These are phyloP conservation scores for Nasonia vitripennis DNA, from an alignment of 1,140 invertebrate species.

Conservation along the genomic window DNA sequence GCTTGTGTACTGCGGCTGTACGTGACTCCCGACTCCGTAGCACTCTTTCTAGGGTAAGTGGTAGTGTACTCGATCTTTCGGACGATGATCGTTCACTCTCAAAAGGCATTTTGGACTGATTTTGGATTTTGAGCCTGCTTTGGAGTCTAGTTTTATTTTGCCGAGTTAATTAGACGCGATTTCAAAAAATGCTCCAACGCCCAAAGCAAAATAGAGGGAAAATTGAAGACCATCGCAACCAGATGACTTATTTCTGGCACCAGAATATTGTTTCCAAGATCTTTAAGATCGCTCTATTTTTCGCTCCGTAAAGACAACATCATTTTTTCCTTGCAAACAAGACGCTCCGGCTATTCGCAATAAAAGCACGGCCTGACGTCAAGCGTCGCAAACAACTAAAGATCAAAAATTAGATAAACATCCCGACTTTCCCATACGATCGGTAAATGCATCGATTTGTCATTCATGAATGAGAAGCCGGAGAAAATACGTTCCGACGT, in stretches of 20 bases:
- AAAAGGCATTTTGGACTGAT: neutral
- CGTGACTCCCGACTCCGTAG: neutral
- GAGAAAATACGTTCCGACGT: slow-evolving; percentile 6
- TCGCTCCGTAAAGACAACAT: neutral
- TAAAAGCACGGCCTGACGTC: neutral
- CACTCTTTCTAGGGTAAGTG: neutral
- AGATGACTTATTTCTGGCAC: neutral
- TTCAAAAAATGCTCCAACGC: too few species aligned
- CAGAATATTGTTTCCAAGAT: neutral
- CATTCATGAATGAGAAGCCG: slow-evolving; percentile 32
- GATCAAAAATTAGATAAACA: neutral
- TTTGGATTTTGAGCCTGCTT: neutral
- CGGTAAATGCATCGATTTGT: slow-evolving; percentile 25
- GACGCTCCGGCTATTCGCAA: neutral
- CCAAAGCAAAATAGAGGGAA: neutral
- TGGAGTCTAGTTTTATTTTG: too few species aligned
- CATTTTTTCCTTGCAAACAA: neutral
- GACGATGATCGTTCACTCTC: neutral
- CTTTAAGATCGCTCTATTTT: slow-evolving; percentile 11
- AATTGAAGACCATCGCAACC: too few species aligned
- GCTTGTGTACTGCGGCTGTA: neutral
- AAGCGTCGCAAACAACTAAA: neutral
- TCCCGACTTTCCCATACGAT: neutral
- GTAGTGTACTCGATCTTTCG: too few species aligned
- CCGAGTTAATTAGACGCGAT: too few species aligned